phyloP scores from a whole-genome alignment of 1,140 invertebrate genomes.

The Neodiprion fabricii region DNA sequence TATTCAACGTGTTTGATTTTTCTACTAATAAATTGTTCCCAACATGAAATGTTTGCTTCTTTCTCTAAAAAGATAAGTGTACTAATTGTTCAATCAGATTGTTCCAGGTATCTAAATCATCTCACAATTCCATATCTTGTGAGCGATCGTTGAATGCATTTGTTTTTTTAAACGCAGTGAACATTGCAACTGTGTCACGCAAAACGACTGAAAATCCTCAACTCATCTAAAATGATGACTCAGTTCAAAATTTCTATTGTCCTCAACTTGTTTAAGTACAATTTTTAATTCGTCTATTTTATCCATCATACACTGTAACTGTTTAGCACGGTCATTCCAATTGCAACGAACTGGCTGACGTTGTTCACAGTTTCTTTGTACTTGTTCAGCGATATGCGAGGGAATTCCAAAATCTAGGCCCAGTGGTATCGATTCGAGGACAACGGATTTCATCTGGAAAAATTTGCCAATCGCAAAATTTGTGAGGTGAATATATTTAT shows the following conservation, averaged over 20 bases:
- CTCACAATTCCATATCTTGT: not conserved
- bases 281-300: conserved; percentile 39
- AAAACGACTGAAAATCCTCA: not conserved
- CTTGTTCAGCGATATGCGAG: not conserved
- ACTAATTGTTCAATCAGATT: not conserved
- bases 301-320: conserved; percentile 26
- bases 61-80: not conserved
- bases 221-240: conserved; percentile 29
- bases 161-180: too few relatives aligned
- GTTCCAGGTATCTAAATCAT: not conserved
- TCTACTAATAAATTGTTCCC: too few relatives aligned
- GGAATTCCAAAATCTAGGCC: not conserved
- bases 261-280: conserved; percentile 35
- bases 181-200: not conserved
- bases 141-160: too few relatives aligned
- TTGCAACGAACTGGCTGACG: too few relatives aligned
- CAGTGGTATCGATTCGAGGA: not conserved
- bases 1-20: too few relatives aligned
- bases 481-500: not conserved
- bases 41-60: too few relatives aligned
- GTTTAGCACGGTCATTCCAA: not conserved
- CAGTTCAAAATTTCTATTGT: conserved; percentile 27
- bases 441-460: conserved; percentile 9
- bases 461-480: not conserved
- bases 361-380: not conserved